These are phyloP conservation scores for Halcyon badia DNA, from an alignment of 2,797 vertebrate genomes.

Conservation along the genomic window DNA sequence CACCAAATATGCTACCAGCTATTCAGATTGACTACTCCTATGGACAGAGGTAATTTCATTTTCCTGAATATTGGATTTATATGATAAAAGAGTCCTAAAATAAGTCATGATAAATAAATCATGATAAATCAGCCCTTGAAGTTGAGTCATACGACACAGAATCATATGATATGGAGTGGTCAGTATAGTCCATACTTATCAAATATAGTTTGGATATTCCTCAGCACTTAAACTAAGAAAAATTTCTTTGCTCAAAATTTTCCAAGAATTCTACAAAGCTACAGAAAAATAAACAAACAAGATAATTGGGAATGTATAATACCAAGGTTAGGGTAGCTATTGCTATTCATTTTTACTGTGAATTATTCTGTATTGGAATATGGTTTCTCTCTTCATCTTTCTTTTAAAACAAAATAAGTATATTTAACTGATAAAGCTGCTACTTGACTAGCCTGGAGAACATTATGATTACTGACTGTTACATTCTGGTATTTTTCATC, in stretches of 20 bases:
- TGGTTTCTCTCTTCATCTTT: fast-evolving
- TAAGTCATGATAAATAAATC: neutral
- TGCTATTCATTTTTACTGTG: neutral
- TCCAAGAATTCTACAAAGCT: neutral
- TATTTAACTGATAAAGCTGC: neutral
- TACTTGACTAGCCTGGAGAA: neutral
- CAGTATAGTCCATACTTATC: neutral
- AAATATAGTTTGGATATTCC: neutral
- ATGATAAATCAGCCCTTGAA: neutral
- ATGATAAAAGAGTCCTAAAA: neutral
- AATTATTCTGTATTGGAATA: neutral
- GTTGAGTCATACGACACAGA: neutral
- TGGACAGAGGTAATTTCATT: neutral
- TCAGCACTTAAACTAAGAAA: neutral
- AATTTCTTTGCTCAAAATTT: neutral
- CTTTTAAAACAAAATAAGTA: neutral
- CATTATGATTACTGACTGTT: neutral
- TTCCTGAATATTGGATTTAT: neutral
- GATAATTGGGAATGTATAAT: neutral
- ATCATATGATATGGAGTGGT: neutral
- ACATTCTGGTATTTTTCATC: neutral
- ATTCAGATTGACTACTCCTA: neutral
- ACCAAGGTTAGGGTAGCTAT: neutral
- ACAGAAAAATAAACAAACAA: neutral
- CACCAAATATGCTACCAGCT: neutral